A percentile compares a stretch with the other conserved stretches of the same genome.
phyloP scores from a whole-genome alignment of 2,113 vertebrate species.

The Piprites chloris region DNA sequence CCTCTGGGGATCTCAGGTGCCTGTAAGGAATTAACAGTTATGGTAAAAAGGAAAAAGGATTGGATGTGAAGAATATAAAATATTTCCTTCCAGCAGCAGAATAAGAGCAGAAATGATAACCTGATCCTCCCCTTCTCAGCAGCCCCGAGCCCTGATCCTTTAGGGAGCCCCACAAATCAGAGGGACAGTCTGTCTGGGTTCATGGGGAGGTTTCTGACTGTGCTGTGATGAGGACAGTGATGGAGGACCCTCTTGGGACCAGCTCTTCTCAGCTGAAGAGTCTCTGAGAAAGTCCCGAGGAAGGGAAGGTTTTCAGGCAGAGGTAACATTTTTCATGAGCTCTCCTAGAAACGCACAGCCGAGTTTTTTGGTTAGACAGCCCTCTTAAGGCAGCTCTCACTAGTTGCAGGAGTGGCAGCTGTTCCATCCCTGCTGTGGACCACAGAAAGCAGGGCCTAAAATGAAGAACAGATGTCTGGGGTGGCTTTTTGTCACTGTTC shows the following conservation, averaged over 20 bases:
- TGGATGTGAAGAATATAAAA: background rate
- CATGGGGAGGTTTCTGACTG: background rate
- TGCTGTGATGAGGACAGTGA: background rate
- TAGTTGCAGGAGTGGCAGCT: background rate
- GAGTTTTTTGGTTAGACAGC: constrained; percentile 51
- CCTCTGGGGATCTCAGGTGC: background rate
- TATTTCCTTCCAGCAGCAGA: background rate
- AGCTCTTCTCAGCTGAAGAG: background rate
- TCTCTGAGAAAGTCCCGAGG: background rate
- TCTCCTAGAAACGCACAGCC: fast-evolving
- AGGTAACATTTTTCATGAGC: background rate
- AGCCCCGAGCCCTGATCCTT: background rate
- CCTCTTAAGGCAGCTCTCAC: constrained; percentile 32
- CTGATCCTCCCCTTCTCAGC: background rate
- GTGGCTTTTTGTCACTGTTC: fast-evolving
- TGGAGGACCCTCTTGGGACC: background rate
- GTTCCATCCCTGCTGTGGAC: background rate
- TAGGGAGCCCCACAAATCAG: background rate
- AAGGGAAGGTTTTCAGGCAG: background rate
- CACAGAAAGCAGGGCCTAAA: fast-evolving
- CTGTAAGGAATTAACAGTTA: background rate
- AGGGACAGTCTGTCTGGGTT: background rate
- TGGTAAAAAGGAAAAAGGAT: background rate
- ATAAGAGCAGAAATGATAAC: background rate
- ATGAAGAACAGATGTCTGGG: background rate